phyloP scores from a whole-genome alignment of 2,113 vertebrate species.

The Sinocyclocheilus maitianheensis region DNA sequence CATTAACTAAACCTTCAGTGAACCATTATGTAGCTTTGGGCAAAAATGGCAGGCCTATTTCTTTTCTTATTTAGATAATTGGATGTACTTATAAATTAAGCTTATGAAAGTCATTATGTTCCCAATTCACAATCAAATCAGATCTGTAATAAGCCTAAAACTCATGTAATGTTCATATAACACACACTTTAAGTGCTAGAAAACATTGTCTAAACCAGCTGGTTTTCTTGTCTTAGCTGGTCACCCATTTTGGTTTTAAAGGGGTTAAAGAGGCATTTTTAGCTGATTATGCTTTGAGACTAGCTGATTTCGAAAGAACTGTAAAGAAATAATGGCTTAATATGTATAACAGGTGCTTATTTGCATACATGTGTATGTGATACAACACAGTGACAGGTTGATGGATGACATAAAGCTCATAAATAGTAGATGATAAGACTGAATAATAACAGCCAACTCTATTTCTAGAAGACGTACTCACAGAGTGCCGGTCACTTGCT shows the following conservation, averaged over 20 bases:
- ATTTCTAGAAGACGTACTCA: conserved; percentile 43
- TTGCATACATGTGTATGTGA: background rate
- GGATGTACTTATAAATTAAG: background rate
- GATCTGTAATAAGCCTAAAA: background rate
- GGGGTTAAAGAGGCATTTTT: background rate
- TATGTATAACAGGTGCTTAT: background rate
- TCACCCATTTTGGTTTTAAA: background rate
- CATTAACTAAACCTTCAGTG: background rate
- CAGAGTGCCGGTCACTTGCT: conserved; percentile 28
- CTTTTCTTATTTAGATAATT: background rate
- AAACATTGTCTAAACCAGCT: background rate
- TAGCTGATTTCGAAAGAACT: background rate
- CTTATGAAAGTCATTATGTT: background rate
- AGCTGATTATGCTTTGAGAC: background rate
- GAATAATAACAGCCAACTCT: conserved; percentile 46
- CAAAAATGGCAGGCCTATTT: background rate
- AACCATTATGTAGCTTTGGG: background rate
- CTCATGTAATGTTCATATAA: background rate
- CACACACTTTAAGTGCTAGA: background rate
- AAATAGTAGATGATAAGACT: conserved; percentile 32
- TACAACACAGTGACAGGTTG: background rate
- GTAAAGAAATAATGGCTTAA: background rate
- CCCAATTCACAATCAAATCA: background rate
- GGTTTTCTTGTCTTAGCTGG: background rate
- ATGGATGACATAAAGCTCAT: conserved; percentile 2